Conservation (phyloP, 2,888 invertebrate species). For the Caprella mutica region DNA sequence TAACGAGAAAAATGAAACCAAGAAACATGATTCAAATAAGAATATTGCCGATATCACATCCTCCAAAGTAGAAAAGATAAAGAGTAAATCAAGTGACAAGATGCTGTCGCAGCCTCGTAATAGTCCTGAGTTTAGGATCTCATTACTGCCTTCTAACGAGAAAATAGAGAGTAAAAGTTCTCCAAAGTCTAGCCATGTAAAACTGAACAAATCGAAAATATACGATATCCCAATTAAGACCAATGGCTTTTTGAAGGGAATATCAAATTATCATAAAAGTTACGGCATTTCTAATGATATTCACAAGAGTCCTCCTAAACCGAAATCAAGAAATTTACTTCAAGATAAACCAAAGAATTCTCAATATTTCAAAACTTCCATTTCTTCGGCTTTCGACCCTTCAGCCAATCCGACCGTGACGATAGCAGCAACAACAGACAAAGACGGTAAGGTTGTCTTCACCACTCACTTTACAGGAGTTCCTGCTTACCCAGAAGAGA, state of each 20-base stretch:
- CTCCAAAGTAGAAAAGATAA: too few species aligned
- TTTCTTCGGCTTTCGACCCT: not conserved
- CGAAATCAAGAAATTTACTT: not conserved
- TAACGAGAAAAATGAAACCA: too few species aligned
- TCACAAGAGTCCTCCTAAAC: not conserved
- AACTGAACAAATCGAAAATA: not conserved
- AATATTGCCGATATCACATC: too few species aligned
- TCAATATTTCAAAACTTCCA: not conserved
- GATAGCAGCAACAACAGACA: conserved; percentile 1
- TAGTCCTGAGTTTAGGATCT: conserved; percentile 1
- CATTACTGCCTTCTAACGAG: not conserved
- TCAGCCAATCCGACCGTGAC: conserved; percentile 2
- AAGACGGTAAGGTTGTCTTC: conserved; percentile 4
- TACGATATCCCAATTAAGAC: conserved; percentile 1
- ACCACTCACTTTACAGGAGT: conserved; percentile 2
- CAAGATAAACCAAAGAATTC: not conserved
- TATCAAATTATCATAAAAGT: conserved; percentile 1
- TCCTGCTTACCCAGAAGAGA: not conserved
- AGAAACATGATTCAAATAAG: too few species aligned
- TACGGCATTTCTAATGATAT: not conserved
- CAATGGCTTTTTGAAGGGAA: conserved; percentile 6
- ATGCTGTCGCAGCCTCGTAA: not conserved
- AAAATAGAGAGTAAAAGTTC: not conserved
- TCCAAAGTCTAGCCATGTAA: not conserved
- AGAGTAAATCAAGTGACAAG: too few species aligned